Evolutionary conservation across 2,888 invertebrate genomes (phyloP).

Genomic region (Chloroclysta siterata): DNA sequence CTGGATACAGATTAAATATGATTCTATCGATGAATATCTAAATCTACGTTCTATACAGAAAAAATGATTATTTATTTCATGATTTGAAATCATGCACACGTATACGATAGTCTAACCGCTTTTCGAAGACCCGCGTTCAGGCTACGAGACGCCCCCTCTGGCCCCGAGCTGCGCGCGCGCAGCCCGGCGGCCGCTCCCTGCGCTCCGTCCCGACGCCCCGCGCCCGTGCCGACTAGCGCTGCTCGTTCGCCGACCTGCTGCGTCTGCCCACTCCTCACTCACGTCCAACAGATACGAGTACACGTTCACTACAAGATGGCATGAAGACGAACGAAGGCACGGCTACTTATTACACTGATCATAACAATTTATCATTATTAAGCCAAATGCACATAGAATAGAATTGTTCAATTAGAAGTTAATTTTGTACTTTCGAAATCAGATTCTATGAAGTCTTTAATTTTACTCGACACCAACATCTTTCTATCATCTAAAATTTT

Average conservation of each 20-base stretch:
- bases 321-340: conserved; percentile 83
- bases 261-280: conserved; percentile 42
- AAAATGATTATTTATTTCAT: conserved; percentile 75
- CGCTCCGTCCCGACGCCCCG: background rate
- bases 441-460: conserved; percentile 84
- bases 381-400: conserved; percentile 83
- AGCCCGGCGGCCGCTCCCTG: background rate
- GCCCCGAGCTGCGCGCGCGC: too few relatives aligned
- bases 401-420: conserved; percentile 77
- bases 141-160: conserved; percentile 56
- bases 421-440: conserved; percentile 84
- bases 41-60: conserved; percentile 80
- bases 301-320: conserved; percentile 48
- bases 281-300: conserved; percentile 25
- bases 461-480: conserved; percentile 80
- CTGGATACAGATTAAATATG: conserved; percentile 84
- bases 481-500: conserved; percentile 63
- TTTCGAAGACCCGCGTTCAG: conserved; percentile 77
- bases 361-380: conserved; percentile 59
- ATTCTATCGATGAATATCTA: conserved; percentile 83
- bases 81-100: conserved; percentile 83
- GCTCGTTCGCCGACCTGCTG: conserved; percentile 50
- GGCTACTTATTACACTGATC: conserved; percentile 79
- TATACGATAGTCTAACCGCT: conserved; percentile 82
- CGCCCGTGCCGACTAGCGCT: conserved; percentile 33